A percentile compares a stretch with the other conserved stretches of the same genome.
phyloP scores from a whole-genome alignment of 2,888 invertebrate genomes.

The Caenorhabditis sp. region DNA sequence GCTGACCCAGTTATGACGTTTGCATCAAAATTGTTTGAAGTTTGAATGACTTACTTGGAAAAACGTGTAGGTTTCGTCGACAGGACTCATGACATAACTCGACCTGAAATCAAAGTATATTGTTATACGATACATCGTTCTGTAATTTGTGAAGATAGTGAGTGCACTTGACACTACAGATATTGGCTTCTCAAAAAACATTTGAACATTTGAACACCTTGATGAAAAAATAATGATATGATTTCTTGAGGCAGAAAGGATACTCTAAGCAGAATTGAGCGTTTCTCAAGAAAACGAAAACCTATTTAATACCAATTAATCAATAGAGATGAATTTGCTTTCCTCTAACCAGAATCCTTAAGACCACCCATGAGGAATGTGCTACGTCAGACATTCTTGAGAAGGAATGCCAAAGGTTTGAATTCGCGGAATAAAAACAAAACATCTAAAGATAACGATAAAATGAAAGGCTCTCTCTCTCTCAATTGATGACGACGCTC shows the following conservation, averaged over 20 bases:
- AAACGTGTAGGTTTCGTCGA: slow-evolving; percentile 70
- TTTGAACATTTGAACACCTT: too few species aligned
- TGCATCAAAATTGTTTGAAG: slow-evolving; percentile 10
- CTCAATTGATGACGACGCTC: slow-evolving; percentile 17
- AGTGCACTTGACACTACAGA: too few species aligned
- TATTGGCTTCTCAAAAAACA: too few species aligned
- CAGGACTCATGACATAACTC: slow-evolving; percentile 73
- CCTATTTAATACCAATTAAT: too few species aligned
- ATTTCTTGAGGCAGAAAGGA: too few species aligned
- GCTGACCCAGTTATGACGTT: slow-evolving; percentile 26
- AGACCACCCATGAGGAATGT: not conserved
- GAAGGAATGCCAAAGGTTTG: not conserved
- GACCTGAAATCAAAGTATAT: slow-evolving; percentile 69
- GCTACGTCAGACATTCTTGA: slow-evolving; percentile 21
- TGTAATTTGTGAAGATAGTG: too few species aligned
- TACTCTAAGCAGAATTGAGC: too few species aligned
- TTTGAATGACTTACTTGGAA: slow-evolving; percentile 67
- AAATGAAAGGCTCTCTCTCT: not conserved
- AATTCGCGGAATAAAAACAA: slow-evolving; percentile 25
- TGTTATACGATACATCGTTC: too few species aligned
- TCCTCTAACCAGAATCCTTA: not conserved
- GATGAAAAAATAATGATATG: too few species aligned
- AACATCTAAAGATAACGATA: slow-evolving; percentile 20
- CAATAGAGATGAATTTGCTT: not conserved
- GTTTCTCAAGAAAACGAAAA: not conserved